phyloP scores from a whole-genome alignment of 2,113 vertebrate genomes.

The Brachirus orientalis region DNA sequence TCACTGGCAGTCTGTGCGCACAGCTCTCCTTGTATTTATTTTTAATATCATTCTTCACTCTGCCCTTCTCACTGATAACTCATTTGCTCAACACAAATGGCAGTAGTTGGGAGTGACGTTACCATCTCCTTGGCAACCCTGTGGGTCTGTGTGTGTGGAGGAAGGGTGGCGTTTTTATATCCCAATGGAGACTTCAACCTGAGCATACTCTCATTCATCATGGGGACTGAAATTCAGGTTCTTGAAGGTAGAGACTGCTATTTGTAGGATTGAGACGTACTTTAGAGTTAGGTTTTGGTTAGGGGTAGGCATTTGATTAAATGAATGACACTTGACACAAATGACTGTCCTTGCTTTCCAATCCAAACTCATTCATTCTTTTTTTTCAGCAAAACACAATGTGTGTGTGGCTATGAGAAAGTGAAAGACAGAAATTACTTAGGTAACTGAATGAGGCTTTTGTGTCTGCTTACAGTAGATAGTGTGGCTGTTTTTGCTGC shows the following conservation, averaged over 20 bases:
- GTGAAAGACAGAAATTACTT: conserved; percentile 3
- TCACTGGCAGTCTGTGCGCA: conserved; percentile 24
- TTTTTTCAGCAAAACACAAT: conserved; percentile 11
- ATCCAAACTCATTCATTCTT: conserved; percentile 33
- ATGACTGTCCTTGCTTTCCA: conserved; percentile 25
- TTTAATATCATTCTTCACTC: conserved; percentile 65
- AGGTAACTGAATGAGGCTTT: conserved; percentile 19
- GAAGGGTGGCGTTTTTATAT: conserved; percentile 14
- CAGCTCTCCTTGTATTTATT: conserved; percentile 68
- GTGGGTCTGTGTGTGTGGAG: conserved; percentile 43
- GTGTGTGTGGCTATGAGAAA: neutral
- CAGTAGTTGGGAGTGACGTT: conserved; percentile 79
- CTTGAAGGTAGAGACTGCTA: neutral
- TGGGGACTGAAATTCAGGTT: neutral
- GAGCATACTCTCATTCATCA: neutral
- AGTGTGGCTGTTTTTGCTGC: conserved; percentile 21
- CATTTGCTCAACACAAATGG: conserved; percentile 63
- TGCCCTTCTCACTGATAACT: conserved; percentile 51
- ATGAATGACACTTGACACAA: conserved; percentile 21
- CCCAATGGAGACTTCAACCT: neutral
- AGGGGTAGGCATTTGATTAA: neutral
- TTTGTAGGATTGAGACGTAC: neutral
- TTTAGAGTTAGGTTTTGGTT: neutral
- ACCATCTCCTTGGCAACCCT: conserved; percentile 80
- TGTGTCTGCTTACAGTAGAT: conserved; percentile 8